These are phyloP conservation scores for Copsychus sechellarum DNA, from an alignment of 2,113 vertebrate species.

Conservation along the genomic window DNA sequence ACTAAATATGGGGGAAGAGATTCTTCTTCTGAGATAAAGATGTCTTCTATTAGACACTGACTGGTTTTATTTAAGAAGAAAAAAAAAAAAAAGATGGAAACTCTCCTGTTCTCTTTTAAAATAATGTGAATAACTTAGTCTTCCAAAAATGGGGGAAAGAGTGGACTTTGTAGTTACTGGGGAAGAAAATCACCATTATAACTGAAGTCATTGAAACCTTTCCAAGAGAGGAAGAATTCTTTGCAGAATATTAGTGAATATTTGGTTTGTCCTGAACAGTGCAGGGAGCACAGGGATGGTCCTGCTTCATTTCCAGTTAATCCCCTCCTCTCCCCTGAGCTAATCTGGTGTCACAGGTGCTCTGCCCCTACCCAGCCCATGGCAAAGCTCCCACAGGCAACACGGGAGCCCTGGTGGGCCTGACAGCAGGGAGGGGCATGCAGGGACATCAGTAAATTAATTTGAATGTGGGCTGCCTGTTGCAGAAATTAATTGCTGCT, in stretches of 20 bases:
- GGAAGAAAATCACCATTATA: background rate
- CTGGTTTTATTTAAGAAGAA: background rate
- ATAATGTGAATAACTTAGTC: background rate
- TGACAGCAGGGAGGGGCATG: background rate
- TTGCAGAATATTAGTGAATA: background rate
- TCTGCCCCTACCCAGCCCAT: background rate
- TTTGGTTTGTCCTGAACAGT: background rate
- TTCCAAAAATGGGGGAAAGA: background rate
- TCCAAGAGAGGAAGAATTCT: background rate
- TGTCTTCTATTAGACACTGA: background rate
- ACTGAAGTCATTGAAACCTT: background rate
- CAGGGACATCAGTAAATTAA: background rate
- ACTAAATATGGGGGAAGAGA: background rate
- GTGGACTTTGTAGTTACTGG: background rate
- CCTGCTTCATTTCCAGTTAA: background rate
- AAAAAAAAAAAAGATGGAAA: background rate
- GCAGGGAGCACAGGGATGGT: rapidly evolving
- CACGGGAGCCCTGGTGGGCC: too few relatives aligned
- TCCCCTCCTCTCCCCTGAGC: background rate
- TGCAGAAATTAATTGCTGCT: background rate
- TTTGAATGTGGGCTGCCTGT: background rate
- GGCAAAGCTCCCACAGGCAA: background rate
- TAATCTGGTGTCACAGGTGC: rapidly evolving
- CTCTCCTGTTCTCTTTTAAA: background rate
- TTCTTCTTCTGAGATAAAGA: background rate